These are phyloP conservation scores for Aphidius gifuensis DNA, from an alignment of 1,140 invertebrate genomes.

Conservation along the genomic window DNA sequence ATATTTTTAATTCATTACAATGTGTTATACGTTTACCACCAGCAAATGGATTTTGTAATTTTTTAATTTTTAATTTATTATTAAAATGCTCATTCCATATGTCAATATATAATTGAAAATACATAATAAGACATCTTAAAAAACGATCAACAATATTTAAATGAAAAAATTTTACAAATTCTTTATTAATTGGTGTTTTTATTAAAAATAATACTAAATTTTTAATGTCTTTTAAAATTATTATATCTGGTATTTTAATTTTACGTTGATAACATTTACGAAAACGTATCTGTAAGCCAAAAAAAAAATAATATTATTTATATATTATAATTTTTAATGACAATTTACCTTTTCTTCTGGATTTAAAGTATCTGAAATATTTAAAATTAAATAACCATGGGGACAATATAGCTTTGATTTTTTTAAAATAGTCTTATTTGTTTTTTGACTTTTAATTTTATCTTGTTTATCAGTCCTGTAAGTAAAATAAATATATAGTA, in stretches of 20 bases:
- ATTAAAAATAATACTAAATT: constrained; percentile 62
- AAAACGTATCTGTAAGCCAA: constrained; percentile 56
- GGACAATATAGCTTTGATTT: constrained; percentile 36
- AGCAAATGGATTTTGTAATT: constrained; percentile 60
- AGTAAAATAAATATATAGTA: no score
- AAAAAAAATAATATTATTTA: constrained; percentile 18
- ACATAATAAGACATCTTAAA: constrained; percentile 61
- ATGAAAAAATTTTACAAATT: constrained; percentile 62
- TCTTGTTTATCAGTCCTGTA: constrained; percentile 27
- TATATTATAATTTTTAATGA: constrained; percentile 8
- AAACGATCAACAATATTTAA: constrained; percentile 60
- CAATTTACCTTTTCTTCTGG: constrained; percentile 39
- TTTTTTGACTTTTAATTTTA: constrained; percentile 27
- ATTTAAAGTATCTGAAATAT: constrained; percentile 38
- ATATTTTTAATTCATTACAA: constrained; percentile 58
- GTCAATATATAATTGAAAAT: constrained; percentile 62
- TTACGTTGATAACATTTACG: constrained; percentile 58
- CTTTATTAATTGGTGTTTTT: constrained; percentile 52
- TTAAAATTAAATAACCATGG: constrained; percentile 37
- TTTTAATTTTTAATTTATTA: constrained; percentile 55
- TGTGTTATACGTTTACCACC: constrained; percentile 54
- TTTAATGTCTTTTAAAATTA: constrained; percentile 65
- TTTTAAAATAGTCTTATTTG: neutral
- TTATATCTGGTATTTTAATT: constrained; percentile 53
- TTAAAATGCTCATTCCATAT: constrained; percentile 57